Base-by-base conservation (phyloP, 2,797 vertebrate species). In the Sebastes nivosus region DNA sequence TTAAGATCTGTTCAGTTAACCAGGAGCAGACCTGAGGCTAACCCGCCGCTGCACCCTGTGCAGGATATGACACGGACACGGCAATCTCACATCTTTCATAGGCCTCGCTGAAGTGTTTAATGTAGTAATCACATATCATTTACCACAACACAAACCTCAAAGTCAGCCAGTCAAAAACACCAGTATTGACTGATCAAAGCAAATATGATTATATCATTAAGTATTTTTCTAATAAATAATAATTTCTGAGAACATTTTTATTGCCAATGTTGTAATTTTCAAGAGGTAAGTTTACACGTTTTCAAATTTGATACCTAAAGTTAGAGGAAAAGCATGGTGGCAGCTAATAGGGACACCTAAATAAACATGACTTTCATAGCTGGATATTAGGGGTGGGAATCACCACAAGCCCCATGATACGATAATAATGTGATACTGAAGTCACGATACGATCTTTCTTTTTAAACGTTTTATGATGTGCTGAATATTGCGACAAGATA, bases 1-100 rank as follows among this genome's bases (percentile, higher is more conserved):
- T 96, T 93, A 92, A 91, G 93, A 95, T 95, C 89, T 91, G 82
- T 60, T 59, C 65, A 60, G 75, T 81, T 96, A 95, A 95, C 93
- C 85, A 94, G 88, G 88, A 94, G 92, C 95, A 96, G 94, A 94
- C 92, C 85, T 76, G 69, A 24, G n/a, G 65, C 71, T 77, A 77
- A 89, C 66, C 81, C 58, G 20, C 20, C 11, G 27, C 73, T 83
- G 81, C 84, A 85, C 78, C 61, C 67, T 59, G 46, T 79, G 68
- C 80, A 70, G 83, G 79, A 71, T 75, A 60, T 70, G 77, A 88
- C 87, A 72, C 46, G 13, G n/a, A 61, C 73, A 38, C 57, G 24
- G 80, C 75, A 67, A 42, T 38, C 27, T 72, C 60, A 77, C 74
- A 72, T 79, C 79, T 79, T 27, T 79, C 74, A 88, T 55, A 78